Evolutionary conservation across 2,113 vertebrate genomes (phyloP), one percentile per base, ranked within the genome.

Genomic region (Notiomystis cincta): DNA sequence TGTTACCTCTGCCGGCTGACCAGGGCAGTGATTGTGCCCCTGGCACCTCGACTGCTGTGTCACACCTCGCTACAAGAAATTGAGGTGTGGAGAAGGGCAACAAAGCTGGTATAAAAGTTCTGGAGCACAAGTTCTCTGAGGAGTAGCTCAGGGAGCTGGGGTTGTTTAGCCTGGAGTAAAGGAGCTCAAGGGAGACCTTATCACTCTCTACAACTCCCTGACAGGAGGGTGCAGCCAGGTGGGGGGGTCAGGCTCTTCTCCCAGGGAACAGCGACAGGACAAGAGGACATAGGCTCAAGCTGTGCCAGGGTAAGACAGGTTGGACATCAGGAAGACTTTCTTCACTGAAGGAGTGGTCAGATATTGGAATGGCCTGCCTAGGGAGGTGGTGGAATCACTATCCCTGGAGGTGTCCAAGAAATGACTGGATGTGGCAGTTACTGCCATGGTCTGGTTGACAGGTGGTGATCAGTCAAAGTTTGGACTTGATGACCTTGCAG

Each of bases 141-240:
- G 37, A 25, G 25, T 2, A 16, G 12, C 58, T 50, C 60, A 42
- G 38, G 45, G 65, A 70, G 45, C 24, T 35, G 53, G 13, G 23
- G 6, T 3, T 11, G 44, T 50, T 61, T 25, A 77, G 21, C 35
- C 37, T 60, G 25, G 38, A 10, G n/a, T n/a, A 19, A 10, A n/a
- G 38, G n/a, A 6, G 47, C 23, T 53, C 38, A 9, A 0, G 19
- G 15, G 38, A 61, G 38, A 47, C 23, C 2, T 78, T 6, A 20
- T 4, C 2, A 1, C 16, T 53, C 38, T 30, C n/a, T 13, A 2
- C 40, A 47, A 4, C 2, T 21, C 5, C 38, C 47, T 30, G 40
- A 62, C 8, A 51, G 25, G 25, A 76, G 7, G 10, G 0, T 50
- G 20, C 0, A 58, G 35, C 25, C 20, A 14, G 35, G 30, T 28